Percentiles rank a stretch among this genome's conserved stretches.
These are phyloP conservation scores for Ailurus styani DNA, from an alignment of 2,113 vertebrate genomes.

Conservation along the genomic window DNA sequence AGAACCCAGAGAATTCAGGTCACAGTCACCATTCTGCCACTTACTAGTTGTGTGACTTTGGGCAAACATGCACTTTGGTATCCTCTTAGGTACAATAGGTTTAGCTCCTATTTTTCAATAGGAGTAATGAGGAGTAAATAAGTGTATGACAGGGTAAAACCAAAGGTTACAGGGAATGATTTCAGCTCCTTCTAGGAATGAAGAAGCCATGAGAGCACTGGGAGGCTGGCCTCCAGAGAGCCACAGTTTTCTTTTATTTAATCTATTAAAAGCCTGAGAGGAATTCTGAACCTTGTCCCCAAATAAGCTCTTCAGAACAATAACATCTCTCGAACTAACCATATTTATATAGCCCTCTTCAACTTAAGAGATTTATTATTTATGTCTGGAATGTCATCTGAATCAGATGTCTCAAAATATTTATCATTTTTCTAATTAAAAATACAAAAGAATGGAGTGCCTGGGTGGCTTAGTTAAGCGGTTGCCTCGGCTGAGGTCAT, in stretches of 20 bases:
- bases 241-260: neutral
- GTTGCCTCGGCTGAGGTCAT: no score
- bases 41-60: neutral
- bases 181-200: neutral
- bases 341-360: neutral
- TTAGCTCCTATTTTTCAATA: neutral
- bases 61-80: neutral
- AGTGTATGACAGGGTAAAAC: neutral
- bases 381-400: neutral
- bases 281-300: neutral
- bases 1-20: neutral
- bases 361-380: neutral
- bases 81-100: neutral
- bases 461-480: no score
- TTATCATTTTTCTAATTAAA: neutral
- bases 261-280: neutral
- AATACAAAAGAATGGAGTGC: no score
- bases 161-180: neutral
- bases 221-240: neutral
- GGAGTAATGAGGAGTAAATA: neutral
- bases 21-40: neutral
- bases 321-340: neutral
- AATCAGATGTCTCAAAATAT: neutral
- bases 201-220: neutral
- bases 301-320: neutral